These are phyloP conservation scores for Epizoanthus illoricatus DNA, from an alignment of 92 coral and sea anemone genomes.

Conservation along the genomic window DNA sequence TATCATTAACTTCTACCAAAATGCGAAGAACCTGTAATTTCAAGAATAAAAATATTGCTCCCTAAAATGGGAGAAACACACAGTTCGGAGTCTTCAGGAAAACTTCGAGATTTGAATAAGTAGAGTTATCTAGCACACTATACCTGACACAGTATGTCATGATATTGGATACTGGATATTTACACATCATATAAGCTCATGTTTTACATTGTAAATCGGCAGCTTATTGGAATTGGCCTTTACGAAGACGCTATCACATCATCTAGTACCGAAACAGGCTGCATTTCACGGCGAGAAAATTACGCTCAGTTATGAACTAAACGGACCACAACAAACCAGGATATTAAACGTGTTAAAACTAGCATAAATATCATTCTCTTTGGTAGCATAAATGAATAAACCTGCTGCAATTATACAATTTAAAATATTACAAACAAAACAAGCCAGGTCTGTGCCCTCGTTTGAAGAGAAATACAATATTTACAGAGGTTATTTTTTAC, in stretches of 20 bases:
- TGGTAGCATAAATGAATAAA: not conserved
- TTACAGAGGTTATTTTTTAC: not conserved
- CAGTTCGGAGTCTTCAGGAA: not conserved
- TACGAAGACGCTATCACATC: not conserved
- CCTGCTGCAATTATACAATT: not conserved
- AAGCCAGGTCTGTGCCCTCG: not conserved
- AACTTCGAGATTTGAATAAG: not conserved
- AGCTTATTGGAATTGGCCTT: not conserved
- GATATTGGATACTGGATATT: not conserved
- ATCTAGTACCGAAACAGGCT: not conserved
- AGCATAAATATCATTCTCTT: not conserved
- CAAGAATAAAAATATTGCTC: too few species aligned
- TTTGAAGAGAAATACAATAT: not conserved
- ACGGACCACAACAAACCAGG: not conserved
- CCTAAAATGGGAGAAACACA: too few species aligned
- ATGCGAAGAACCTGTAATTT: too few species aligned
- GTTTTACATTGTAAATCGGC: constrained; percentile 10
- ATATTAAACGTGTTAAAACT: not conserved
- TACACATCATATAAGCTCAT: constrained; percentile 19
- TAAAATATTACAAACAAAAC: not conserved
- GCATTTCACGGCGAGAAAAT: not conserved
- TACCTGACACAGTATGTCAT: not conserved
- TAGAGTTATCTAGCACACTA: not conserved
- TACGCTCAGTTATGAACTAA: not conserved
- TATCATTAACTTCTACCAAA: too few species aligned